Conservation (phyloP, 1,140 invertebrate species). For the Apocrypta bakeri region DNA sequence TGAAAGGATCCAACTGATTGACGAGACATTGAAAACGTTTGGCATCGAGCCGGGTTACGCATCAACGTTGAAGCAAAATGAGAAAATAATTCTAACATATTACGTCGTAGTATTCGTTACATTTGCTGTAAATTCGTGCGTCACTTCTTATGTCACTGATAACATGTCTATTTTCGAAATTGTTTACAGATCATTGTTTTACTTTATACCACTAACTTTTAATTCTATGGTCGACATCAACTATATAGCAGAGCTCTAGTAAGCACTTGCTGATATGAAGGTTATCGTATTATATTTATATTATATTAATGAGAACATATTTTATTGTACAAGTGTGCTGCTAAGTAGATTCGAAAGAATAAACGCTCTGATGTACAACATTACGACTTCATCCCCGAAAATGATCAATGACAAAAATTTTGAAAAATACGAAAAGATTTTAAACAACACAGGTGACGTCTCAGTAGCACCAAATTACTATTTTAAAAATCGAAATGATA, state of each 20-base stretch:
- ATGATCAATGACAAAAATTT: not conserved
- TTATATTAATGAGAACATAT: not conserved
- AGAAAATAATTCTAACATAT: not conserved
- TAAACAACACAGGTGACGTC: too few species aligned
- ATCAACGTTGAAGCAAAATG: not conserved
- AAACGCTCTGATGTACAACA: not conserved
- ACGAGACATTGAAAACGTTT: slow-evolving; percentile 15
- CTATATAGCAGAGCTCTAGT: not conserved
- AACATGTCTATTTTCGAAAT: not conserved
- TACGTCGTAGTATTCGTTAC: not conserved
- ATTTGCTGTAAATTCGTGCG: too few species aligned
- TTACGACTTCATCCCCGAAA: not conserved
- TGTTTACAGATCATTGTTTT: too few species aligned
- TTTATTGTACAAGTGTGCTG: not conserved
- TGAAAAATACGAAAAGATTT: not conserved
- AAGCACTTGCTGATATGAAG: not conserved
- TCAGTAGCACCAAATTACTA: not conserved
- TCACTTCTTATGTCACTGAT: not conserved
- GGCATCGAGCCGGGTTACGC: slow-evolving; percentile 2
- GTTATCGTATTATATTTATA: not conserved
- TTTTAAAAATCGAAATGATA: slow-evolving; percentile 10
- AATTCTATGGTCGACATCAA: not conserved
- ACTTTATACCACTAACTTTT: not conserved
- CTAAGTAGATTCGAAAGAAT: not conserved
- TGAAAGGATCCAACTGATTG: not conserved